Evolutionary conservation across 2,888 invertebrate genomes (phyloP), one percentile per base, ranked within the genome.

Genomic region (Bellardia bayeri): DNA sequence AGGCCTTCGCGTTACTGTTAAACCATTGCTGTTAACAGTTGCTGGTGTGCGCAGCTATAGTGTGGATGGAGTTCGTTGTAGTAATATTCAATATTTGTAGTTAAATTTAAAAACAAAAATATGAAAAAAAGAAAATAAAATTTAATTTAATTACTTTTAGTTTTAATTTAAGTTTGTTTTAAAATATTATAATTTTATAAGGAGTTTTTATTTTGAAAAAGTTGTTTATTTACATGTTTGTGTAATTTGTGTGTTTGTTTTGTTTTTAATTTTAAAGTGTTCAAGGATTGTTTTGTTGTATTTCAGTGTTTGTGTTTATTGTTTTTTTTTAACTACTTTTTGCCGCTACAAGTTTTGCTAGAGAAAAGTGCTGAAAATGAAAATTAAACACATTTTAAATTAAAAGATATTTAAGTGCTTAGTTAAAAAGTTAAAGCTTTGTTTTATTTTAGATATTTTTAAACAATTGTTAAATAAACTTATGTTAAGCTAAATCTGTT

Each of bases 1-100:
- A 72, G 93, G 93, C 78, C 93, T 92, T 72, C 92, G 92, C 81
- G 92, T 91, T 75, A 88, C 90, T 72, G 89, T 88, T 72, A 88
- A 82, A 63, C 72, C 76, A 72, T 89, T 89, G 79, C 33, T 78
- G 86, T 83, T 82, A 83, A 80, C 88, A 89, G 89, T 89, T 78
- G 87, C 64, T 87, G 89, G 87, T 81, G 89, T 88, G 75, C 89
- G 91, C 79, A 89, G 88, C 90, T 89, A 86, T 54, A 88, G 83
- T 85, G 72, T 87, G 85, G 88, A 83, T 76, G 84, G 45, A 71
- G 58, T 66, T 79, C 37, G 82, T 80, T 75, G 66, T 45, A 45
- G 69, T 42, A 69, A 78, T 51, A 37, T 51, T 40, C 63, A 80
- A 79, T 45, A 58, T 37, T 42, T 71, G 51, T 61, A 42, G 23